These are phyloP conservation scores for Bettongia penicillata DNA, from an alignment of 2,113 vertebrate genomes.

Conservation along the genomic window DNA sequence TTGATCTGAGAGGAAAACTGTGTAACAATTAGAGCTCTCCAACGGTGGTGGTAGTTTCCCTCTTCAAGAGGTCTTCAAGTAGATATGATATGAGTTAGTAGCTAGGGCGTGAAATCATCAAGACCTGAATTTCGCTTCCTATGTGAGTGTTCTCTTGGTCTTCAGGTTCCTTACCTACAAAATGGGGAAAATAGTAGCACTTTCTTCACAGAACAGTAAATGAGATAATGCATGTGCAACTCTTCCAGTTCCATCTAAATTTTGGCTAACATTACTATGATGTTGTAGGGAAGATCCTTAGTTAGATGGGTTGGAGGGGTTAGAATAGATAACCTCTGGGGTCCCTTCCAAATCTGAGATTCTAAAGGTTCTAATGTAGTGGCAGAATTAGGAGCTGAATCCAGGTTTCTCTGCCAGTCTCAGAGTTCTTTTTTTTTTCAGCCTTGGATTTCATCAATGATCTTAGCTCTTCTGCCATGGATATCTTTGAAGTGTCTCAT, in stretches of 20 bases:
- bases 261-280: background rate
- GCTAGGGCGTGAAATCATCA: background rate
- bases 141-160: background rate
- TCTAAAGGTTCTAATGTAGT: background rate
- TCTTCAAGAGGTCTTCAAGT: background rate
- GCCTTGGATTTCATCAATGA: background rate
- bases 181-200: background rate
- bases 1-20: background rate
- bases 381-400: background rate
- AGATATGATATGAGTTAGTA: background rate
- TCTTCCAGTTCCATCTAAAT: background rate
- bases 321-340: background rate
- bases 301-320: background rate
- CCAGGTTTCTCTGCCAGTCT: background rate
- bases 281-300: background rate
- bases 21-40: background rate
- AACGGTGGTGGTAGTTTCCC: background rate
- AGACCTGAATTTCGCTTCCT: background rate
- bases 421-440: background rate
- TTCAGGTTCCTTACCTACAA: background rate
- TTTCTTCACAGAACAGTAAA: background rate
- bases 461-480: background rate
- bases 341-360: background rate
- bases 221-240: background rate
- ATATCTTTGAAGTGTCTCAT: background rate